Percentiles rank a stretch among this genome's conserved stretches.
phyloP scores from a whole-genome alignment of 2,113 vertebrate species.

The Apteryx mantelli region DNA sequence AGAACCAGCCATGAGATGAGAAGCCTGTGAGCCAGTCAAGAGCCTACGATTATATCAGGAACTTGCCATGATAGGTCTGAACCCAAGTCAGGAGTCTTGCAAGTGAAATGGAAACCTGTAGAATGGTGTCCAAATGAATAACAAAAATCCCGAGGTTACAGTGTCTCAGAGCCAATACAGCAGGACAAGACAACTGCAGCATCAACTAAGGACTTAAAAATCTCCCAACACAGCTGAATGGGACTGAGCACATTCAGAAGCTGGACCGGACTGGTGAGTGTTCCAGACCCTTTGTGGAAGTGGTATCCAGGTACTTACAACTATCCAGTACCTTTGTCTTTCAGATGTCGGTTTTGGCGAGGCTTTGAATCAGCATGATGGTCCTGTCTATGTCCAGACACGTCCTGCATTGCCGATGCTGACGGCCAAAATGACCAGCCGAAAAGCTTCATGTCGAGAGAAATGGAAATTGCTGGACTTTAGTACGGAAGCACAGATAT shows the following conservation, averaged over 20 bases:
- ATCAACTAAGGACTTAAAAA: not conserved
- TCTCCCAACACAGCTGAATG: not conserved
- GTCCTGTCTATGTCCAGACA: no score
- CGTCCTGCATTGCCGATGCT: no score
- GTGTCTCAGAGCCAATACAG: rapidly evolving
- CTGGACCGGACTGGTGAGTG: no score
- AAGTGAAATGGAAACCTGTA: not conserved
- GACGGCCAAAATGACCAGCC: no score
- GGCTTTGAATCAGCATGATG: not conserved
- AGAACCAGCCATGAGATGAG: not conserved
- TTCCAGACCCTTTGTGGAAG: no score
- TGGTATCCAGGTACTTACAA: no score
- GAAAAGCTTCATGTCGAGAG: not conserved
- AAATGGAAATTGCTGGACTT: not conserved
- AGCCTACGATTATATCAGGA: not conserved
- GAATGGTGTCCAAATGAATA: not conserved
- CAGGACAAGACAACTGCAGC: not conserved
- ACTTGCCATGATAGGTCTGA: not conserved
- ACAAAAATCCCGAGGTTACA: not conserved
- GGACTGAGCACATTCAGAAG: not conserved
- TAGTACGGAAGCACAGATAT: not conserved
- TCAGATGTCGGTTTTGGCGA: not conserved
- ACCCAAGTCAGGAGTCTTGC: not conserved
- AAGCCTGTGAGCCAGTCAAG: not conserved
- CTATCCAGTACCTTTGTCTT: not conserved